Evolutionary conservation across 2,888 invertebrate genomes (phyloP), one percentile per base, ranked within the genome.

Genomic region (Pogonocherus hispidulus): DNA sequence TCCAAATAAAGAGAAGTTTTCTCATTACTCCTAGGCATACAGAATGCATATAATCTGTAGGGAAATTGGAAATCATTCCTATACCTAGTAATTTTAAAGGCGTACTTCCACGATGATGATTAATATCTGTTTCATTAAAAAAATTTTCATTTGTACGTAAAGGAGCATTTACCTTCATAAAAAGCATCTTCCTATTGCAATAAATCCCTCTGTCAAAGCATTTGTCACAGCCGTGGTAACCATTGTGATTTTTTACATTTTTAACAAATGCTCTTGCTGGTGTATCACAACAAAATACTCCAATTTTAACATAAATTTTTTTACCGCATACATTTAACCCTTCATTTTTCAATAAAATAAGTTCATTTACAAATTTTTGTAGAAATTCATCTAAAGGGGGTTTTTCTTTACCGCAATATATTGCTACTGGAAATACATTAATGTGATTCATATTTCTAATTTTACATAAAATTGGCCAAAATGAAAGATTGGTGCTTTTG

Each of bases 1-100:
- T 67, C 57, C 63, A 51, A 49, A 63, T 23, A 16, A 57, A 46
- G 16, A 63, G 41, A 46, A 59, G 32, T 56, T 67, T 63, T 22
- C 44, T 41, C 57, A 62, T 57, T 3, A 65, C 46, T 20, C 51
- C 57, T 27, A 56, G 46, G 19, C 49, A 56, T 11, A 65, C 66
- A 32, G 23, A 44, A 35, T 66, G 59, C 59, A 66, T 66, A 49
- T 51, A 60, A 44, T 66, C 66, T 23, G 19, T 16, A 23, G 59
- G 59, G 35, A 66, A 44, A 5, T 44, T 11, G 1, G 32, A 20
- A 22, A 66, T 23, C 44, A 59, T 41, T 32, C 18, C 35, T 44
- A 20, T 35, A 20, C n/a, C n/a, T 20, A 54, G 22, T 11, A 5
- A 16, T 51, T 54, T 44, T 23, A 54, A 14, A 44, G 44, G 41